Evolutionary conservation across 2,113 vertebrate species (phyloP).

Genomic region (Ibidorhyncha struthersii): DNA sequence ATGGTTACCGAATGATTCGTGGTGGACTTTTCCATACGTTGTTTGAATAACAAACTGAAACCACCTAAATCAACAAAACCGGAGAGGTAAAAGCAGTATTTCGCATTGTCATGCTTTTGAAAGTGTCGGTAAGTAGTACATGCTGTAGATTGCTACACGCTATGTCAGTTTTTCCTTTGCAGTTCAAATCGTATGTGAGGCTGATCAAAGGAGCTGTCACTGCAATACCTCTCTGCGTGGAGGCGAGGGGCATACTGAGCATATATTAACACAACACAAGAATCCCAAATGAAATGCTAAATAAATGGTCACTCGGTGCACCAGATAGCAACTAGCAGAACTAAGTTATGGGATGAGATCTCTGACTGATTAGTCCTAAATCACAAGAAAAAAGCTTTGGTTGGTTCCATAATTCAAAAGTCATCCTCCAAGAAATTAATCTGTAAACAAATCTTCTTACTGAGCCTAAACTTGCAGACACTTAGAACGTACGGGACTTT

Average conservation of each 20-base stretch:
- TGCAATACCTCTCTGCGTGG: background rate
- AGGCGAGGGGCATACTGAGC: background rate
- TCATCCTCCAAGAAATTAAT: background rate
- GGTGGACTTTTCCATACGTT: background rate
- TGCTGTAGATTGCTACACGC: background rate
- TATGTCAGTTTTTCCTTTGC: background rate
- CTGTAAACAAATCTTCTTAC: background rate
- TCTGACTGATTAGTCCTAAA: background rate
- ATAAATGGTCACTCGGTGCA: background rate
- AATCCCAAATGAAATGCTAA: background rate
- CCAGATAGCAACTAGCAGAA: background rate
- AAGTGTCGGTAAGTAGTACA: background rate
- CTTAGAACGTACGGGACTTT: background rate
- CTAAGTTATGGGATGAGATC: background rate
- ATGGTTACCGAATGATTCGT: background rate
- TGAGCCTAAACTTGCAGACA: background rate
- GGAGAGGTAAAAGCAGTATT: background rate
- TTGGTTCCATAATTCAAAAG: background rate
- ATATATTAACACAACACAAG: background rate
- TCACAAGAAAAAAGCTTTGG: background rate
- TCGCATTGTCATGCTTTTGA: background rate
- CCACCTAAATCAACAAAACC: background rate
- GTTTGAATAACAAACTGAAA: background rate
- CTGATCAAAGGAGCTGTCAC: background rate
- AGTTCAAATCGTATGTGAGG: background rate